Evolutionary conservation across 2,888 invertebrate genomes (phyloP).

Genomic region (Athripsodes cinereus): DNA sequence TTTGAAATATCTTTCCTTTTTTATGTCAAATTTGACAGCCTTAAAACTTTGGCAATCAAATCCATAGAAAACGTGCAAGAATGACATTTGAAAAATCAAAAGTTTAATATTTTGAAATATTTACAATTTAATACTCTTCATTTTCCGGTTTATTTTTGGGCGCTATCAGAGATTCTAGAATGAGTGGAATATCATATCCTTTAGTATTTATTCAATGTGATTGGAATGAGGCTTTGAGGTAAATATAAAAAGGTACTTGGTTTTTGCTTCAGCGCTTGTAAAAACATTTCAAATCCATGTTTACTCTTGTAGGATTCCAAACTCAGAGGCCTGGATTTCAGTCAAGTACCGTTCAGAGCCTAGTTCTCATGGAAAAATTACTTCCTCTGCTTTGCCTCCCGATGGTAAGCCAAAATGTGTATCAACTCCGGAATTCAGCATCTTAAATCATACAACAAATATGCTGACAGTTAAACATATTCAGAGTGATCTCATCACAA

Average conservation of each 20-base stretch:
- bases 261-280: too few species aligned
- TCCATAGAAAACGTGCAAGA: too few species aligned
- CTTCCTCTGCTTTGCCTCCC: slow-evolving; percentile 33
- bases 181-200: slow-evolving; percentile 33
- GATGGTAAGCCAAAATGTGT: slow-evolving; percentile 44
- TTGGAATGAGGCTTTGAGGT: slow-evolving; percentile 51
- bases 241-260: slow-evolving; percentile 12
- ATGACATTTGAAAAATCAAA: too few species aligned
- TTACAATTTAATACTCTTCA: too few species aligned
- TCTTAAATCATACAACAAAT: slow-evolving; percentile 39
- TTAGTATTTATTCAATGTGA: slow-evolving; percentile 48
- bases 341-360: slow-evolving; percentile 41
- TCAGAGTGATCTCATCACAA: slow-evolving; percentile 40
- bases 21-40: too few species aligned
- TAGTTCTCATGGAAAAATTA: slow-evolving; percentile 42
- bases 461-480: slow-evolving; percentile 44
- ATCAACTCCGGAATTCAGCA: slow-evolving; percentile 40
- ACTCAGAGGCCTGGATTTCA: slow-evolving; percentile 47
- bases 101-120: too few species aligned
- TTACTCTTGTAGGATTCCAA: slow-evolving; percentile 38
- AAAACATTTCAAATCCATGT: background rate
- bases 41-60: too few species aligned
- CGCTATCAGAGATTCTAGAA: too few species aligned
- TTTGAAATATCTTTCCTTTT: too few species aligned
- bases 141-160: too few species aligned